These are phyloP conservation scores for Malurus melanocephalus DNA, from an alignment of 2,113 vertebrate genomes.

Conservation along the genomic window DNA sequence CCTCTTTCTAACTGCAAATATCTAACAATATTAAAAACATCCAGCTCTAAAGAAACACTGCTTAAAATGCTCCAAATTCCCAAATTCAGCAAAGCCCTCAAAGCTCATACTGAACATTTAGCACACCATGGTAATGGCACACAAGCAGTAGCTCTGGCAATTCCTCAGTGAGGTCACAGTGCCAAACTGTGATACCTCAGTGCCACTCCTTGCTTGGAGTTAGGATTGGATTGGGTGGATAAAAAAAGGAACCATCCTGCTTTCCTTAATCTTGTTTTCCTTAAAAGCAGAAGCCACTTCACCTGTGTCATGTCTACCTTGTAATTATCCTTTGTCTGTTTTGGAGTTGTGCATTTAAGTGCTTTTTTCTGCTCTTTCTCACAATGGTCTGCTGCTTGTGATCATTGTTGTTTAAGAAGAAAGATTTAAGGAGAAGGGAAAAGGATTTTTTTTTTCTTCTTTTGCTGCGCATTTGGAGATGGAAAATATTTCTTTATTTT, in stretches of 20 bases:
- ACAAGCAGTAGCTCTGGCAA: neutral
- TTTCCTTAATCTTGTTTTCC: conserved; percentile 22
- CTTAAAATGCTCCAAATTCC: neutral
- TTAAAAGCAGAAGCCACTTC: conserved; percentile 44
- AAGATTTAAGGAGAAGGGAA: conserved; percentile 30
- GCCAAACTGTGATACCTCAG: neutral
- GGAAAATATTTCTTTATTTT: neutral
- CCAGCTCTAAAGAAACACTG: neutral
- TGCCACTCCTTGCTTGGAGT: neutral
- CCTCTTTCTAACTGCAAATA: neutral
- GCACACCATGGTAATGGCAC: rapidly evolving
- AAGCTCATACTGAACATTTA: neutral
- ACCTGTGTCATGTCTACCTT: conserved; percentile 23
- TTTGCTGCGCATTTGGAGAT: conserved; percentile 25
- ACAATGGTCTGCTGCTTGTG: conserved; percentile 34
- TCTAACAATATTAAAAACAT: neutral
- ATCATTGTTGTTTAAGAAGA: conserved; percentile 44
- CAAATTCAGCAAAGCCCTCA: neutral
- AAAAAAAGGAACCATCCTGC: neutral
- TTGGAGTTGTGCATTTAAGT: conserved; percentile 37
- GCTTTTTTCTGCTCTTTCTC: conserved; percentile 49
- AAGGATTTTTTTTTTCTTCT: conserved; percentile 25
- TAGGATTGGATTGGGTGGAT: neutral
- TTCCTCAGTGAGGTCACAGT: neutral
- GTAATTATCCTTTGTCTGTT: conserved; percentile 57